Evolutionary conservation across 2,797 vertebrate genomes (phyloP).

Genomic region (Xiphorhynchus erythropygius): DNA sequence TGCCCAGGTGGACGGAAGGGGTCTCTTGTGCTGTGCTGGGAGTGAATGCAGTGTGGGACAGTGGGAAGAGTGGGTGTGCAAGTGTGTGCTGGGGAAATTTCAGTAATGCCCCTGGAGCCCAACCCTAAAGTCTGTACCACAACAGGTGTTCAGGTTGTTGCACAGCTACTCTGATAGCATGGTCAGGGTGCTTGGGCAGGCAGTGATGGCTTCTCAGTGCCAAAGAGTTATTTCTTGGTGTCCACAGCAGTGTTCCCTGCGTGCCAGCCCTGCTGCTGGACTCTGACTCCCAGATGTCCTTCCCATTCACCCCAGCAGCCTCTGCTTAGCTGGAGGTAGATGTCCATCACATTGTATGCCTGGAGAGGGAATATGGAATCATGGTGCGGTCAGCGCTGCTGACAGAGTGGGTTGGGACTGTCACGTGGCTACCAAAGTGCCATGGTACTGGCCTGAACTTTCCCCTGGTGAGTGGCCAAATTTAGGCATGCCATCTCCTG

Average conservation of each 20-base stretch:
- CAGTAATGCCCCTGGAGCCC: neutral
- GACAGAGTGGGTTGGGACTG: neutral
- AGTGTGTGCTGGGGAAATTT: neutral
- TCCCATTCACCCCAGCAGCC: neutral
- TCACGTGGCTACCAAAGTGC: neutral
- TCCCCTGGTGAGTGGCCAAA: neutral
- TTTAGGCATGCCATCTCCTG: neutral
- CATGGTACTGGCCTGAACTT: neutral
- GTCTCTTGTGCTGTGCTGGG: rapidly evolving
- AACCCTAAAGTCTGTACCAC: rapidly evolving
- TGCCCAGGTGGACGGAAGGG: rapidly evolving
- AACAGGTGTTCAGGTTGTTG: neutral
- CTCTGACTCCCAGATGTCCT: neutral
- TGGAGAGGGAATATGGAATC: neutral
- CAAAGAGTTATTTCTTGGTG: neutral
- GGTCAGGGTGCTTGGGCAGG: neutral
- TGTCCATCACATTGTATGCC: neutral
- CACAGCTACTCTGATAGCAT: neutral
- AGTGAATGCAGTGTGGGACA: neutral
- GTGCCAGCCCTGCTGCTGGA: neutral
- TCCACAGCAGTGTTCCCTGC: neutral
- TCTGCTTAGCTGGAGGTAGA: neutral
- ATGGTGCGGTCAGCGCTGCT: neutral
- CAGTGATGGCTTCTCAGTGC: neutral
- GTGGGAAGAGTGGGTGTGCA: rapidly evolving